A percentile compares a stretch with the other conserved stretches of the same genome.
Evolutionary conservation across 1,140 invertebrate genomes (phyloP).

Genomic region (Samia ricini): DNA sequence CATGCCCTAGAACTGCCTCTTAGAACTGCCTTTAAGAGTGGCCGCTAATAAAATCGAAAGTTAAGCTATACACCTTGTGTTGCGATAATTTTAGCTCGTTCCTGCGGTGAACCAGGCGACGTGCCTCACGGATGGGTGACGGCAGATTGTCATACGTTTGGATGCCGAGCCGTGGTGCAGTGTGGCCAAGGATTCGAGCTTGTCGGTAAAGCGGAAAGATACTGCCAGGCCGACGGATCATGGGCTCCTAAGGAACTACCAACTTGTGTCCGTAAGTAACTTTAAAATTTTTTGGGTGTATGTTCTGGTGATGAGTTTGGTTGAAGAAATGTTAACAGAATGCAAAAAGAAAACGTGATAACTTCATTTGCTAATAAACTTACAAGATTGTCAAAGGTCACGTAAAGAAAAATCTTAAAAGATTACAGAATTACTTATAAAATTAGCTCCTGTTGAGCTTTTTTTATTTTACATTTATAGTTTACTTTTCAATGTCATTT

Average conservation of each 20-base stretch:
- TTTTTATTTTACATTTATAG: too few species aligned
- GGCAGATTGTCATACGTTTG: slow-evolving; percentile 94
- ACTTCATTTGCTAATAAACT: too few species aligned
- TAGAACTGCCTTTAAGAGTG: too few species aligned
- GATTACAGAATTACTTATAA: too few species aligned
- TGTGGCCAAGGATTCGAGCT: slow-evolving; percentile 96
- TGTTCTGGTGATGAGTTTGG: slow-evolving; percentile 56
- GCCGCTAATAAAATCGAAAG: too few species aligned
- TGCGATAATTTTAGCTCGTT: slow-evolving; percentile 87
- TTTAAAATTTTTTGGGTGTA: slow-evolving; percentile 11
- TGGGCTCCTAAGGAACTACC: slow-evolving; percentile 95
- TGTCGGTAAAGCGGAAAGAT: slow-evolving; percentile 88
- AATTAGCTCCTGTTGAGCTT: too few species aligned
- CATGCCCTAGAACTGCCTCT: too few species aligned
- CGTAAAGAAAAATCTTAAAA: too few species aligned
- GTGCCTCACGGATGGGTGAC: slow-evolving; percentile 94
- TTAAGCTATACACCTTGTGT: too few species aligned
- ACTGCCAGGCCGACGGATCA: slow-evolving; percentile 91
- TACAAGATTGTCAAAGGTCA: too few species aligned
- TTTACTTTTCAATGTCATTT: too few species aligned
- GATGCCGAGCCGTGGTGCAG: slow-evolving; percentile 93
- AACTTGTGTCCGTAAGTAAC: slow-evolving; percentile 89
- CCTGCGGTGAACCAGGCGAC: slow-evolving; percentile 91
- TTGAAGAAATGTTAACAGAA: background rate
- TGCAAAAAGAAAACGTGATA: too few species aligned